Conservation (phyloP, 1,140 invertebrate genomes). For the Heterodera schachtii region DNA sequence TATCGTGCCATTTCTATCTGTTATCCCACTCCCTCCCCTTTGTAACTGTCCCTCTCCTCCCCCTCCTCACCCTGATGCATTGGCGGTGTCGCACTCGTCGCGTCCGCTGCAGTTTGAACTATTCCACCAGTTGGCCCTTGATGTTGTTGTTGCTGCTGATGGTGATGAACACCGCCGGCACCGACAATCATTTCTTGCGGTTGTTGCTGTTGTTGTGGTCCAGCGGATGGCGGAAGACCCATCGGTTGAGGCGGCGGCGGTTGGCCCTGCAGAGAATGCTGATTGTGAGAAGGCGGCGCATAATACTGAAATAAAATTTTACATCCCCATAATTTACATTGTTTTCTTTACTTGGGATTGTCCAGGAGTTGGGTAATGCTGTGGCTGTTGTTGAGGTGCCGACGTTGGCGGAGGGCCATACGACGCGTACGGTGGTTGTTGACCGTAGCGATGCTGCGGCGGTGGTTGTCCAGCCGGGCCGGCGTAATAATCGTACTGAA, state of each 20-base stretch:
- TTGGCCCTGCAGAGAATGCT: constrained; percentile 22
- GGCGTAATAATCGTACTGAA: constrained; percentile 30
- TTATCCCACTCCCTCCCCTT: neutral
- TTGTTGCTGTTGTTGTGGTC: constrained; percentile 14
- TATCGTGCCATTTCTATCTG: no score
- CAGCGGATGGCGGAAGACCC: constrained; percentile 12
- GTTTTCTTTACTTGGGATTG: constrained; percentile 8
- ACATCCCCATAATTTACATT: neutral
- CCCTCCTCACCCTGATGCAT: constrained; percentile 27
- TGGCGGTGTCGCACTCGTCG: constrained; percentile 29
- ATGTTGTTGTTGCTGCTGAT: neutral
- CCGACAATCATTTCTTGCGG: neutral
- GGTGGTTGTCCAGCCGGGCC: neutral
- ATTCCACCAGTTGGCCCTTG: neutral
- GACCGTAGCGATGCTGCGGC: constrained; percentile 8
- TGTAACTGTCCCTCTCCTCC: neutral
- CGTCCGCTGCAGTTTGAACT: constrained; percentile 1
- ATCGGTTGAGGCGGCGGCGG: constrained; percentile 17
- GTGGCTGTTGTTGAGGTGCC: constrained; percentile 27
- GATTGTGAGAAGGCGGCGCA: constrained; percentile 8
- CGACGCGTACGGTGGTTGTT: constrained; percentile 10
- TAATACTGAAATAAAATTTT: constrained; percentile 23
- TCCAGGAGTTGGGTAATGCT: constrained; percentile 31
- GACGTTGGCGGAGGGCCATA: neutral
- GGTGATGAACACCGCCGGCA: constrained; percentile 1